Conservation (phyloP, 2,888 invertebrate species). For the Megastigmus dorsalis region DNA sequence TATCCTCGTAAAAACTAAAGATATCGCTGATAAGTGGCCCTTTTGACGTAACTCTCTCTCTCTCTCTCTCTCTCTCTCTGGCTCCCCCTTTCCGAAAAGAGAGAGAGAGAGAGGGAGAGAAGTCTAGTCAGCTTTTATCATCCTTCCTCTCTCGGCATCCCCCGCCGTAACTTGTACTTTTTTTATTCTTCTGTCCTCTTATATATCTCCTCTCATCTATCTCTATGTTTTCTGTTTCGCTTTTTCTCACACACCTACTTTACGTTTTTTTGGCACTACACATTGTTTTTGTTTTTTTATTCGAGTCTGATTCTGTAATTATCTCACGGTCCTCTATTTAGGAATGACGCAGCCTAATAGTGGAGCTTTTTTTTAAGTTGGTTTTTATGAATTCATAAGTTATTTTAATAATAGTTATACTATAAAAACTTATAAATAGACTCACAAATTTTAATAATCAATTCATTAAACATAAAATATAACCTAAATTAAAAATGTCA, state of each 20-base stretch:
- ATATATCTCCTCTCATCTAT: slow-evolving; percentile 11
- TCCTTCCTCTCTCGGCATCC: slow-evolving; percentile 4
- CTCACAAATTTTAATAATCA: no score
- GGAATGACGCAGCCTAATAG: no score
- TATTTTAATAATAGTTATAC: no score
- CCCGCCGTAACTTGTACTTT: slow-evolving; percentile 22
- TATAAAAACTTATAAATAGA: no score
- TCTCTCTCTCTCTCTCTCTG: background rate
- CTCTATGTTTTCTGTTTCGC: slow-evolving; percentile 1
- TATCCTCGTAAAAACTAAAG: slow-evolving; percentile 54
- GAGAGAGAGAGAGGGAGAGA: background rate
- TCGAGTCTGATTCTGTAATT: slow-evolving; percentile 3
- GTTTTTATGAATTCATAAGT: no score
- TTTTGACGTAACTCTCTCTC: slow-evolving; percentile 46
- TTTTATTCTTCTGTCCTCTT: background rate
- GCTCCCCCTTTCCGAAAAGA: background rate
- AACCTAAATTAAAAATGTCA: no score
- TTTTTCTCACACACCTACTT: slow-evolving; percentile 46
- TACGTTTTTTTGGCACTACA: slow-evolving; percentile 25
- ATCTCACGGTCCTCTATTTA: slow-evolving; percentile 6
- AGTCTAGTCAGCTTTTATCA: slow-evolving; percentile 17
- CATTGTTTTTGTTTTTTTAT: slow-evolving; percentile 23
- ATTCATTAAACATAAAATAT: no score
- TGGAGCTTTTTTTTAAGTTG: no score
- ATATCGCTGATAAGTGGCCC: slow-evolving; percentile 57